Conservation (phyloP, 2,888 invertebrate genomes). For the Pammene fasciana region DNA sequence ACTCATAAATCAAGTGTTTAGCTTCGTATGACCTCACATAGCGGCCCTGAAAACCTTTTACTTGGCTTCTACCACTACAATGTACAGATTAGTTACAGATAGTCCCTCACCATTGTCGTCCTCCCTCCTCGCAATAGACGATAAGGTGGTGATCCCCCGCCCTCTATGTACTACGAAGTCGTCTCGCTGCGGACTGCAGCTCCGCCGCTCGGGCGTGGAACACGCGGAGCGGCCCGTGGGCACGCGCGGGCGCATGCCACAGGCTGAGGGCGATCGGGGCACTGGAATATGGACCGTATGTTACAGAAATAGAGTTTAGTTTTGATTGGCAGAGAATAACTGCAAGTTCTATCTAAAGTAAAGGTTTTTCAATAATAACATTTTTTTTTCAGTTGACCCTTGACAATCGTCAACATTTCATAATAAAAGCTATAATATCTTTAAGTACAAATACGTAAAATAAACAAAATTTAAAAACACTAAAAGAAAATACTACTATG, state of each 20-base stretch:
- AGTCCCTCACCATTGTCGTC: conserved; percentile 45
- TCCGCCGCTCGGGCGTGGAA: conserved; percentile 73
- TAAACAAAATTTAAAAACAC: too few species aligned
- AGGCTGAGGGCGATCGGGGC: conserved; percentile 78
- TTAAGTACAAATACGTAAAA: too few species aligned
- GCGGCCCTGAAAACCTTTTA: too few species aligned
- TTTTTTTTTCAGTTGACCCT: too few species aligned
- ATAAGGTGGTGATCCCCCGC: conserved; percentile 89
- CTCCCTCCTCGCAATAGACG: conserved; percentile 76
- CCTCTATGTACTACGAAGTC: conserved; percentile 93
- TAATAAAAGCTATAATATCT: too few species aligned
- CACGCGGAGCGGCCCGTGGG: conserved; percentile 65
- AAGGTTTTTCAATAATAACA: too few species aligned
- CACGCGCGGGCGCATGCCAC: conserved; percentile 59
- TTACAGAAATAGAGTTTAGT: neutral
- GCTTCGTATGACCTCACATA: too few species aligned
- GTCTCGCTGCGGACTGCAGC: conserved; percentile 81
- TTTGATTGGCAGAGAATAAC: neutral
- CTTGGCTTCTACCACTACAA: too few species aligned
- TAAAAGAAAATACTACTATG: too few species aligned
- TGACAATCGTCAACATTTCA: too few species aligned
- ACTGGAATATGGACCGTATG: conserved; percentile 60
- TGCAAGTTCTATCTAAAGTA: neutral
- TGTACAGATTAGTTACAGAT: too few species aligned
- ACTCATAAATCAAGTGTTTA: too few species aligned